Evolutionary conservation across 2,888 invertebrate species (phyloP), one percentile per base, ranked within the genome.

Genomic region (Tribolium freemani): DNA sequence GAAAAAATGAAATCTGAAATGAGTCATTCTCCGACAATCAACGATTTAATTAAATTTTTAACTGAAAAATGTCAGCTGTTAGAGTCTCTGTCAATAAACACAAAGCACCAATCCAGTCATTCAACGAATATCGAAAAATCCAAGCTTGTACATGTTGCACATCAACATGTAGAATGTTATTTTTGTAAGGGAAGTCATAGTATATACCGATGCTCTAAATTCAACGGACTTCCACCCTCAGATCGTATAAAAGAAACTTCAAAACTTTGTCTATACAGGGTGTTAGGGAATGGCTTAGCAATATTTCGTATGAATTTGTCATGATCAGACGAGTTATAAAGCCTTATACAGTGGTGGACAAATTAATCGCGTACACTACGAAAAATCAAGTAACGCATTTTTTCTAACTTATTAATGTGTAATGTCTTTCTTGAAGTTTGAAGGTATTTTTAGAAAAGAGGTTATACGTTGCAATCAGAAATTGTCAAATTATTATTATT

Each of bases 51-150:
- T 9, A 13, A 46, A 9, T 69, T 69, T 50, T 51, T 63, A 38
- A 66, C 11, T n/a, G 20, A 50, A 69, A 69, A 20, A 45, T 21
- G 13, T 54, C 30, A 20, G n/a, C 38, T 54, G 58, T 58, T 63
- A 9, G 44, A 60, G 60, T 10, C 46, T 16, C 13, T 67, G 10
- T 11, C 20, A 54, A 16, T 38, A 56, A 31, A 16, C 20, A 54
- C 30, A n/a, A 38, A 67, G 44, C 9, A 3, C n/a, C 21, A 38
- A 21, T 16, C 16, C 16, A 16, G 16, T 16, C 16, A 16, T 16
- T 16, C 16, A 16, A 11, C 10, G 4, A 38, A 6, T 38, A 38
- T 5, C 11, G n/a, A 53, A 20, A 21, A 21, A 44, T 5, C 11
- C 38, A 44, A 31, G 13, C 3, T 8, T 30, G 44, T 45, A 13